A percentile compares a stretch with the other conserved stretches of the same genome.
phyloP scores from a whole-genome alignment of 2,797 vertebrate species.

The Gambelia wislizenii region DNA sequence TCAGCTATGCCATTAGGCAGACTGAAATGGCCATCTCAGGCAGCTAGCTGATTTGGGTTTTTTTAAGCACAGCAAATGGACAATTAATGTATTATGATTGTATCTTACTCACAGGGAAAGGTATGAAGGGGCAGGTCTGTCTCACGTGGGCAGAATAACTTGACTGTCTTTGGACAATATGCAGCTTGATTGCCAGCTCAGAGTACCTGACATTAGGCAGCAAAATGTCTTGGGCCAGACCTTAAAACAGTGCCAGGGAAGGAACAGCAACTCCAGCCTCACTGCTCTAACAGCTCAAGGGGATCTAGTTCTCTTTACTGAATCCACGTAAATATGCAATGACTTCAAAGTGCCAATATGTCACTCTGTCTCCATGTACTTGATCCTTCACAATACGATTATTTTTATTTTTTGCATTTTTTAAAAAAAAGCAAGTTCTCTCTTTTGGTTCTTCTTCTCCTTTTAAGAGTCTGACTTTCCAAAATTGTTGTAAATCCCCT shows the following conservation, averaged over 20 bases:
- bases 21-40: background rate
- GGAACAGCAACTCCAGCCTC: background rate
- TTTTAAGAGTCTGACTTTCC: slow-evolving; percentile 52
- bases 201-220: background rate
- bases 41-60: background rate
- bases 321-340: background rate
- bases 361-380: slow-evolving; percentile 8
- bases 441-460: slow-evolving; percentile 39
- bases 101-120: background rate
- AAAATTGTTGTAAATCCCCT: slow-evolving; percentile 42
- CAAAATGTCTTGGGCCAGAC: background rate
- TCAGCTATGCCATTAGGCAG: background rate
- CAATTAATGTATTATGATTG: background rate
- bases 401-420: slow-evolving; percentile 38
- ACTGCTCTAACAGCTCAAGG: background rate
- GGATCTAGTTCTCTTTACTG: background rate
- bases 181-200: background rate
- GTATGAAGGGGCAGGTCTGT: background rate
- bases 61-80: background rate
- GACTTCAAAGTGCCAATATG: background rate
- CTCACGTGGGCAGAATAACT: background rate
- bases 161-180: background rate
- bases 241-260: background rate
- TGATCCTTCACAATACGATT: background rate
- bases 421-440: slow-evolving; percentile 33